Evolutionary conservation across 1,140 invertebrate species (phyloP).

Genomic region (Zaprionus gabonicus): DNA sequence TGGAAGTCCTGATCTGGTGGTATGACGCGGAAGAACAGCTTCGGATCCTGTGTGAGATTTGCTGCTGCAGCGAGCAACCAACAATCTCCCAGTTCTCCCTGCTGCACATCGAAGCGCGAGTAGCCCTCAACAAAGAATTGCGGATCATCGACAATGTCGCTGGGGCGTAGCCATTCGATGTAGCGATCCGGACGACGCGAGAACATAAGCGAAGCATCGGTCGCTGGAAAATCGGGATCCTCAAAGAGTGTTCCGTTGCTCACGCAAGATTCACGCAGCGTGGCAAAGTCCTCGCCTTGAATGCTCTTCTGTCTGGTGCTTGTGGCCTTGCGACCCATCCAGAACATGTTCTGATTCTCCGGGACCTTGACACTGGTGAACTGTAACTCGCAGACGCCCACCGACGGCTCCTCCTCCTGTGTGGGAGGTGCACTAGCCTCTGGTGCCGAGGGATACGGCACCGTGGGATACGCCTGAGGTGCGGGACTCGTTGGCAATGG

Average conservation of each 20-base stretch:
- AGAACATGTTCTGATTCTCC: slow-evolving; percentile 78
- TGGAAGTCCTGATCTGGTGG: slow-evolving; percentile 97
- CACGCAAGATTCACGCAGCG: slow-evolving; percentile 89
- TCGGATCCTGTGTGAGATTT: slow-evolving; percentile 95
- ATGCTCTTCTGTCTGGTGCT: slow-evolving; percentile 67
- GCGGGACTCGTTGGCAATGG: slow-evolving; percentile 58
- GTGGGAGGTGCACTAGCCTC: slow-evolving; percentile 63
- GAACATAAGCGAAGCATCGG: slow-evolving; percentile 91
- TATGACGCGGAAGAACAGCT: slow-evolving; percentile 96
- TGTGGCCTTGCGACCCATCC: slow-evolving; percentile 73
- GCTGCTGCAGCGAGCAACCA: slow-evolving; percentile 98
- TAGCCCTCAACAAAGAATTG: slow-evolving; percentile 97
- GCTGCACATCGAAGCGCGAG: slow-evolving; percentile 98
- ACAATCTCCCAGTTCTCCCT: slow-evolving; percentile 98
- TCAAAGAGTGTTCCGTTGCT: slow-evolving; percentile 91
- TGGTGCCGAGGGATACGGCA: slow-evolving; percentile 59
- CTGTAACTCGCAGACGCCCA: slow-evolving; percentile 68
- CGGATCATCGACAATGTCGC: slow-evolving; percentile 94
- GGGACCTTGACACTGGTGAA: slow-evolving; percentile 81
- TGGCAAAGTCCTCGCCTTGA: slow-evolving; percentile 88
- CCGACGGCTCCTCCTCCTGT: slow-evolving; percentile 70
- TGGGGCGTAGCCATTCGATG: slow-evolving; percentile 93
- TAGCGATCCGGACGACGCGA: slow-evolving; percentile 90
- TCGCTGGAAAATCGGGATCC: slow-evolving; percentile 94
- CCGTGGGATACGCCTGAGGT: slow-evolving; percentile 51